Evolutionary conservation across 1,140 invertebrate genomes (phyloP).

Genomic region (Listronotus oregonensis): DNA sequence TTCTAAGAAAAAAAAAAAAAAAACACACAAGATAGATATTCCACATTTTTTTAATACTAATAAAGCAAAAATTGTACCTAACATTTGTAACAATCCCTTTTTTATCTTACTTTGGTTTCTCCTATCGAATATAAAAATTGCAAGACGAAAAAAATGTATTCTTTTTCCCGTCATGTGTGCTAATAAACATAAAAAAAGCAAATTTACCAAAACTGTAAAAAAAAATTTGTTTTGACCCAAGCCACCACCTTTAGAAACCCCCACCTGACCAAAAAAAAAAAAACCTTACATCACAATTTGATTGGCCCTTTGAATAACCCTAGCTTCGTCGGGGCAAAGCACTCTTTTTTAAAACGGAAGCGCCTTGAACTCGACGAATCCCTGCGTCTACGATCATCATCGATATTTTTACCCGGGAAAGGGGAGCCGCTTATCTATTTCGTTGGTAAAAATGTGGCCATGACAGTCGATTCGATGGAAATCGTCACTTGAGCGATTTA

Average conservation of each 20-base stretch:
- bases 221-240: no score
- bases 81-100: no score
- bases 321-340: slow-evolving; percentile 71
- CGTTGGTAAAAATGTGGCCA: slow-evolving; percentile 54
- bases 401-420: slow-evolving; percentile 25
- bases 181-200: no score
- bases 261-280: slow-evolving; percentile 11
- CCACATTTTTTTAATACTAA: no score
- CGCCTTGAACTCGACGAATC: slow-evolving; percentile 40
- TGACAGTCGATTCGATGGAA: slow-evolving; percentile 47
- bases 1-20: no score
- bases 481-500: slow-evolving; percentile 45
- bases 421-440: slow-evolving; percentile 34
- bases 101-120: no score
- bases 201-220: no score
- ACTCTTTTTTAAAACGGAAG: slow-evolving; percentile 60
- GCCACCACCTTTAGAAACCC: background rate
- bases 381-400: slow-evolving; percentile 43
- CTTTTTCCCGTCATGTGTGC: no score
- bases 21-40: no score
- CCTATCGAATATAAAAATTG: no score
- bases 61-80: no score
- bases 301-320: slow-evolving; percentile 80
- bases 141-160: no score
- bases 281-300: slow-evolving; percentile 82